Conservation (phyloP, 2,113 vertebrate species). For the Eurystomus gularis region DNA sequence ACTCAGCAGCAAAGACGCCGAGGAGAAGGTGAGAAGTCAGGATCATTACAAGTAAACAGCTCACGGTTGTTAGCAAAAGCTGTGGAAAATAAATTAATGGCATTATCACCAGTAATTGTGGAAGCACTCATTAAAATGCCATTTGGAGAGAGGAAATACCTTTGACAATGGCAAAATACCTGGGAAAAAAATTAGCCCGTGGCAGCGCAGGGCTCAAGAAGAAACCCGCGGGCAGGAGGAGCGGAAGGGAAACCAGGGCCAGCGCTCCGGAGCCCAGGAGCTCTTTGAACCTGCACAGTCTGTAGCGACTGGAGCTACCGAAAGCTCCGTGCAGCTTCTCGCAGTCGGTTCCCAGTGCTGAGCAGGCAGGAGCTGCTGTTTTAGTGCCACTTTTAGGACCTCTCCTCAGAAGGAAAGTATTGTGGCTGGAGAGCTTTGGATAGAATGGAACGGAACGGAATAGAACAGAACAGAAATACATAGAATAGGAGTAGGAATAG, state of each 20-base stretch:
- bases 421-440: background rate
- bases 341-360: background rate
- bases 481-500: too few species aligned
- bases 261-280: background rate
- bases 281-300: background rate
- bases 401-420: background rate
- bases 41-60: background rate
- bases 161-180: background rate
- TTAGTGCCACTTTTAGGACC: background rate
- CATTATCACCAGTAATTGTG: constrained; percentile 5
- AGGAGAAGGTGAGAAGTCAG: background rate
- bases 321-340: background rate
- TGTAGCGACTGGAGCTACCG: background rate
- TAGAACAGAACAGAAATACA: background rate
- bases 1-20: background rate
- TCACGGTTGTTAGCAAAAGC: background rate
- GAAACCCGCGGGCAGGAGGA: background rate
- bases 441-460: background rate
- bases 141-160: constrained; percentile 46
- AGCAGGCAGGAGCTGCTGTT: background rate
- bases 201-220: background rate
- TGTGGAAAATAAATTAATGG: constrained; percentile 1
- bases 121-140: constrained; percentile 14
- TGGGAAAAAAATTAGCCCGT: background rate
- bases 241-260: background rate